A percentile compares a stretch with the other conserved stretches of the same genome.
Evolutionary conservation across 2,888 invertebrate species (phyloP).

Genomic region (Dastarcus helophoroides): DNA sequence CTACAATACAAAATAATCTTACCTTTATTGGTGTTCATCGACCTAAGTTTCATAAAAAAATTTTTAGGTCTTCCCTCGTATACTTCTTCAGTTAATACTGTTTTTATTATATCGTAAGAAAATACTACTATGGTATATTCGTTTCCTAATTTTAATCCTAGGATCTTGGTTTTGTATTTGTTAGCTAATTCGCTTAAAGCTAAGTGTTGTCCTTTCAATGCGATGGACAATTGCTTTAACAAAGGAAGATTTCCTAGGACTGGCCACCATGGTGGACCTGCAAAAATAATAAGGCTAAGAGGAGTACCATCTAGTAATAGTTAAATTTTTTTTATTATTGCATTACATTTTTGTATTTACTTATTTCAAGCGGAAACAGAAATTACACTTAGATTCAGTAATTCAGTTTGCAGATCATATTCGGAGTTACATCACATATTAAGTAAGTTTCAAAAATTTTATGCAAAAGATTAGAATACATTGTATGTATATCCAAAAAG

Average conservation of each 20-base stretch:
- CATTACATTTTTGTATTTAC: too few relatives aligned
- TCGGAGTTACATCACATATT: too few relatives aligned
- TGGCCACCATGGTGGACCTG: slow-evolving; percentile 40
- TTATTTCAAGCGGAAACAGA: too few relatives aligned
- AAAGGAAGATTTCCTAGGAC: slow-evolving; percentile 34
- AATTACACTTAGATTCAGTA: too few relatives aligned
- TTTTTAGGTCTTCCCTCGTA: slow-evolving; percentile 55
- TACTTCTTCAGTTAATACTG: slow-evolving; percentile 45
- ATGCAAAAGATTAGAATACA: too few relatives aligned
- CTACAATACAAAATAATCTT: slow-evolving; percentile 7
- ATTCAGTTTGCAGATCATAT: too few relatives aligned
- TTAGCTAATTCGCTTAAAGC: slow-evolving; percentile 39
- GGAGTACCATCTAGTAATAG: too few relatives aligned
- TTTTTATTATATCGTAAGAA: slow-evolving; percentile 40
- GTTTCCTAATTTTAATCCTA: slow-evolving; percentile 46
- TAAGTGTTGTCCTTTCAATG: slow-evolving; percentile 41
- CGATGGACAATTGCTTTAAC: slow-evolving; percentile 29
- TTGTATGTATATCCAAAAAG: too few relatives aligned
- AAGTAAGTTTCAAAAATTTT: too few relatives aligned
- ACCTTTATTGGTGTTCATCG: slow-evolving; percentile 51
- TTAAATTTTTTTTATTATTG: too few relatives aligned
- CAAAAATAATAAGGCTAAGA: too few relatives aligned
- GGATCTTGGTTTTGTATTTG: slow-evolving; percentile 40
- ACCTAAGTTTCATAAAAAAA: slow-evolving; percentile 50
- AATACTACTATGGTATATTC: slow-evolving; percentile 44